phyloP scores from a whole-genome alignment of 2,888 invertebrate species.

The Rhopalosiphum nymphaeae region DNA sequence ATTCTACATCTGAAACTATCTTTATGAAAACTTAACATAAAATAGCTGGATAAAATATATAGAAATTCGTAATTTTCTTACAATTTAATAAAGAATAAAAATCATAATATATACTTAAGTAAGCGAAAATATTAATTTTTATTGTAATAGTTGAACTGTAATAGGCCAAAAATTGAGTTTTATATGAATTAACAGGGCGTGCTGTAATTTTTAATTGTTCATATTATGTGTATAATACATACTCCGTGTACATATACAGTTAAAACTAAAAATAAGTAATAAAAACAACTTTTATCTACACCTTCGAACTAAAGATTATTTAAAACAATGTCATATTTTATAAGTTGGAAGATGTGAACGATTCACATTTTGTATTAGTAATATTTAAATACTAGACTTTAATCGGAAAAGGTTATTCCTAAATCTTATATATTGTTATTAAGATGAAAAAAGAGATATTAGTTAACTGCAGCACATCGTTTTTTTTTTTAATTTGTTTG shows the following conservation, averaged over 20 bases:
- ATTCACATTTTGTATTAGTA: neutral
- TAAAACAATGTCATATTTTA: neutral
- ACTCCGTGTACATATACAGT: neutral
- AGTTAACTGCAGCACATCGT: neutral
- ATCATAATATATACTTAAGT: neutral
- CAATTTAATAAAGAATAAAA: neutral
- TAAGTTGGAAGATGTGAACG: neutral
- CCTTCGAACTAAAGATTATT: neutral
- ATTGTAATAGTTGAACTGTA: no score
- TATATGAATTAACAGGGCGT: neutral
- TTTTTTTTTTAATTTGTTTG: neutral
- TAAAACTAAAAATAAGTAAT: neutral
- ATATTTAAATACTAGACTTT: neutral
- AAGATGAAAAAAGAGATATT: neutral
- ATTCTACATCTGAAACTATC: neutral
- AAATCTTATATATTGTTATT: neutral
- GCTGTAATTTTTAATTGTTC: neutral
- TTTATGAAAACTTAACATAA: neutral
- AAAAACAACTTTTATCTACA: neutral
- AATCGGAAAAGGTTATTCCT: neutral
- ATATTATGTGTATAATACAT: neutral
- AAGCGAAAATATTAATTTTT: neutral
- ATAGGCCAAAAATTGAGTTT: neutral
- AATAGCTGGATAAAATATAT: neutral
- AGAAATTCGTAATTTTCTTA: neutral